Base-by-base conservation (phyloP, 2,797 vertebrate species). In the Ammospiza maritima region DNA sequence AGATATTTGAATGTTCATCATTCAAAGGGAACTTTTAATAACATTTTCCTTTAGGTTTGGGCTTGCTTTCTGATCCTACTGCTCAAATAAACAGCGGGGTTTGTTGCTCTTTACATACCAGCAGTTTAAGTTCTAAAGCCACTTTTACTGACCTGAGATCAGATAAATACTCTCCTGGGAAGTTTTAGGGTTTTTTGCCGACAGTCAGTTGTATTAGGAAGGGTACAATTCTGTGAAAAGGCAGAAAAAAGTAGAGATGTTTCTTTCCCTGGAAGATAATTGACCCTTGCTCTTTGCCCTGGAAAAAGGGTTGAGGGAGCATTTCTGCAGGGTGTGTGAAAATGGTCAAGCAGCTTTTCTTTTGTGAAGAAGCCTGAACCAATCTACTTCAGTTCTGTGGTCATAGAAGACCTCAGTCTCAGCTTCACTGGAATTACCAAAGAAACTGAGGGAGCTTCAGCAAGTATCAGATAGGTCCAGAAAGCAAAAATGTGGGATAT, bases 31-130 rank as follows among this genome's bases (percentile, higher is more conserved):
- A 69, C n/a, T 80, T 93, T 77, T 88, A 42, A 76, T 80, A 93
- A 76, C 32, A 54, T 84, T 74, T 83, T 79, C n/a, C 25, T 86
- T 15, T 26, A 89, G 50, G 42, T 88, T 93, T 48, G 26, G 30
- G 16, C 64, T 94, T 87, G 30, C 57, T 86, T 96, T 97, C 80
- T 95, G 96, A 90, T 93, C 77, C 65, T 76, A 6, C 60, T 71
- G 53, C 85, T 95, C 79, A 93, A 90, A 92, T 92, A 93, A 97
- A 84, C 50, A 87, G 73, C 32, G 25, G 86, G 75, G 85, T 83
- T 92, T 97, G 92, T 92, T 96, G 91, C 83, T 85, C 34, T 97
- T 96, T 82, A 73, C 91, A 93, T 96, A 85, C 83, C 92, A 95
- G 87, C 79, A 96, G 34, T 89, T 96, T 72, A 94, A 94, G 79